Evolutionary conservation across 2,888 invertebrate genomes (phyloP), one percentile per base, ranked within the genome.

Genomic region (Heteromyza rotundicornis): DNA sequence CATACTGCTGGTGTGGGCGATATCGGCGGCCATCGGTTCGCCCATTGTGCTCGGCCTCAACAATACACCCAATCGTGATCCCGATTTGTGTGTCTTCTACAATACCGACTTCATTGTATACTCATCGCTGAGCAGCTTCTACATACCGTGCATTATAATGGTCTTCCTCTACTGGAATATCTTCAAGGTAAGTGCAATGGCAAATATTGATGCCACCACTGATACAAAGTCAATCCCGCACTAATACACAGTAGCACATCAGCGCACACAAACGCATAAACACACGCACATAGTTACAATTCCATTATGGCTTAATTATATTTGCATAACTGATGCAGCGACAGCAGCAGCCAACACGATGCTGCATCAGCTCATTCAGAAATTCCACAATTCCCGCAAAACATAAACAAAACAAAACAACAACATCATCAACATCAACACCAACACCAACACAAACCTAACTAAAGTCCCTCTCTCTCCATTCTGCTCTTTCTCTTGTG

Each of bases 131-230:
- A 95, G 95, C 70, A 98, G 98, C 77, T 99, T 99, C 88, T 99
- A 97, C 85, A 96, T 99, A 78, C 99, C 99, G 36, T 95, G 98
- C 82, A 91, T 97, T 80, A 94, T 98, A 81, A 98, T 99, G 97
- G 94, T 98, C 84, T 94, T 94, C 84, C 90, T 98, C 63, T 98
- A 98, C 85, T 96, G 94, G 86, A 93, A 90, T 85, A 98, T 99
- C 85, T 98, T 99, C 87, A 92, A 93, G 89, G 96, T 97, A 74
- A 32, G 2, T 5, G 8, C 2, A 19, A 19, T 20, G 20, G 27
- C 27, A 27, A 27, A 27, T 27, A 27, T 27, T 27, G 27, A 27
- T 10, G 27, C 27, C 5, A 27, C 10, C n/a, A n/a, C n/a, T n/a
- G n/a, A n/a, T n/a, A n/a, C n/a, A n/a, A n/a, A n/a, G n/a, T n/a